These are phyloP conservation scores for Brachyptera risi DNA, from an alignment of 2,888 invertebrate species.

Conservation along the genomic window DNA sequence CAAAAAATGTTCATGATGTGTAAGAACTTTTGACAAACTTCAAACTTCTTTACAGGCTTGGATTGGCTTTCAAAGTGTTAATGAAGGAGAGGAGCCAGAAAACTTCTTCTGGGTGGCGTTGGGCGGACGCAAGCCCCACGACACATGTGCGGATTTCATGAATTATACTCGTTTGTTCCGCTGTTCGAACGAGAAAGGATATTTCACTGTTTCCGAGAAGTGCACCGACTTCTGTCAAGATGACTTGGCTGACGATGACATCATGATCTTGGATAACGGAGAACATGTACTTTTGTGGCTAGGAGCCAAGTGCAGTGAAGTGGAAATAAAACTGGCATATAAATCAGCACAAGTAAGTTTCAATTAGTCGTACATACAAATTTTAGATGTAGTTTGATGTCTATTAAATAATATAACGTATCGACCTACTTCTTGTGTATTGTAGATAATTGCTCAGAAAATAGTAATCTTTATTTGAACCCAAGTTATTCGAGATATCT, in stretches of 20 bases:
- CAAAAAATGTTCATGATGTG: too few relatives aligned
- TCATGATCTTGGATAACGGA: constrained; percentile 98
- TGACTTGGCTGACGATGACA: constrained; percentile 98
- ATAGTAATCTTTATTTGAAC: too few relatives aligned
- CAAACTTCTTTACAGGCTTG: constrained; percentile 47
- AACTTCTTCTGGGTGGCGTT: constrained; percentile 98
- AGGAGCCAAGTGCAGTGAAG: constrained; percentile 94
- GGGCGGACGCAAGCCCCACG: constrained; percentile 86
- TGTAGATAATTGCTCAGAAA: too few relatives aligned
- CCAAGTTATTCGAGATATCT: too few relatives aligned
- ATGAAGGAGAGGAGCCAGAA: constrained; percentile 95
- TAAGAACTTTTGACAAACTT: too few relatives aligned
- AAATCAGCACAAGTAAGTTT: constrained; percentile 89
- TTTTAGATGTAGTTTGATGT: too few relatives aligned
- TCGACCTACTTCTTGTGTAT: too few relatives aligned
- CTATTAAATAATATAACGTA: too few relatives aligned
- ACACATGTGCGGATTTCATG: constrained; percentile 86
- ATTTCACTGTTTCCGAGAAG: constrained; percentile 98
- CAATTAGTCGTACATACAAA: too few relatives aligned
- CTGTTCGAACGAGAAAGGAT: constrained; percentile 99
- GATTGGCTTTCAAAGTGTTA: constrained; percentile 66
- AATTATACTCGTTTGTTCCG: constrained; percentile 90
- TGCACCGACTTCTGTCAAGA: constrained; percentile 99
- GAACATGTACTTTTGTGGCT: constrained; percentile 98
- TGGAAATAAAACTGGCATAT: constrained; percentile 97